Percentiles rank a stretch among this genome's conserved stretches.
phyloP scores from a whole-genome alignment of 2,113 vertebrate genomes.

The Cheilinus undulatus region DNA sequence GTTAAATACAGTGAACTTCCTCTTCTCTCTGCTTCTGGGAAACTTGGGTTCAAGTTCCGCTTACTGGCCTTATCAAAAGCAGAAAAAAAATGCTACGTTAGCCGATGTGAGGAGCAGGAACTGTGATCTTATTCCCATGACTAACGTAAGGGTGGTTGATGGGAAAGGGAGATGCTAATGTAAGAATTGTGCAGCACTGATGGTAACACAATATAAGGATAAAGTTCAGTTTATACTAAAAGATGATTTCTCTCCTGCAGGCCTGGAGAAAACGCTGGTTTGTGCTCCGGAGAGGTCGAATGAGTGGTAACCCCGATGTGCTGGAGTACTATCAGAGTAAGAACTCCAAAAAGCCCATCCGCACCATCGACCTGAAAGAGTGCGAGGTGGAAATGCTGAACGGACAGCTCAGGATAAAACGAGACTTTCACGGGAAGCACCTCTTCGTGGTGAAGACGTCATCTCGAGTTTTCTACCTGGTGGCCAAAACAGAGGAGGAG shows the following conservation, averaged over 20 bases:
- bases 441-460: constrained; percentile 94
- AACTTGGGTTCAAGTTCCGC: constrained; percentile 80
- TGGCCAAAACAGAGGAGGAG: constrained; percentile 96
- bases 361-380: constrained; percentile 93
- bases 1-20: constrained; percentile 83
- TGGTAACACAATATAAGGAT: neutral
- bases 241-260: constrained; percentile 75
- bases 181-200: constrained; percentile 3
- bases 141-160: constrained; percentile 12
- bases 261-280: constrained; percentile 98
- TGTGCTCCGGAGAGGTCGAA: constrained; percentile 92
- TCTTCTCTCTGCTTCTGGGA: constrained; percentile 86
- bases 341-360: constrained; percentile 92
- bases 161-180: neutral
- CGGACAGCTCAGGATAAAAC: constrained; percentile 87
- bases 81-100: constrained; percentile 53
- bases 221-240: neutral
- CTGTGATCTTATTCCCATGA: constrained; percentile 39
- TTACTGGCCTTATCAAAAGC: constrained; percentile 71
- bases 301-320: constrained; percentile 95
- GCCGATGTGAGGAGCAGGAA: constrained; percentile 24
- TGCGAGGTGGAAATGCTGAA: constrained; percentile 91
- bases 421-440: constrained; percentile 92
- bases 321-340: constrained; percentile 96
- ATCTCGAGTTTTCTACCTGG: constrained; percentile 93